Base-by-base conservation (phyloP, 2,113 vertebrate species). In the Mystacornis crossleyi region DNA sequence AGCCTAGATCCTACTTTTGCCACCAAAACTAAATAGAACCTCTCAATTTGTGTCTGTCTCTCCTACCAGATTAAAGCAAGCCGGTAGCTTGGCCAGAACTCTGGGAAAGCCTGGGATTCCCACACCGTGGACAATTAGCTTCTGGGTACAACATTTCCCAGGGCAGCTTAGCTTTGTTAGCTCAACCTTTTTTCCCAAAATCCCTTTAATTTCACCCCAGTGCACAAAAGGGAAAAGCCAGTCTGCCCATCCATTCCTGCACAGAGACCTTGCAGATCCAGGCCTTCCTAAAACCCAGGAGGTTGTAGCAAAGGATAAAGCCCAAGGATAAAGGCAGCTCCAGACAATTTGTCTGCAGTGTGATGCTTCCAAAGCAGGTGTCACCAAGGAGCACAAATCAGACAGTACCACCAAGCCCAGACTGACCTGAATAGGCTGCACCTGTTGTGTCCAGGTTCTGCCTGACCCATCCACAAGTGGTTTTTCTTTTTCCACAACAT, bases 61-160 rank as follows among this genome's bases (percentile, higher is more conserved):
- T 40, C 43, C 50, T 70, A 67, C 34, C 81, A 92, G 85, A 70
- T 0, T 0, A 23, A 48, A 69, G 29, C 13, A 47, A 81, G 61
- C 55, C 55, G 60, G 51, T 48, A 91, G 51, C 19, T 51, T 74
- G 81, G 73, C 72, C 54, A 57, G 25, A 38, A 51, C 40, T 77
- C 60, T 90, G 79, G 88, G 85, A 93, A 93, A 93, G 61, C 48
- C 65, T 42, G 51, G 23, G n/a, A 93, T 86, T 96, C 75, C 80
- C 88, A 72, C 60, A 65, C 45, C 50, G 66, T 2, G 4, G 79
- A 87, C 74, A 86, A 88, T 62, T 84, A 90, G 26, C 36, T 88
- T 55, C 71, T 90, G 73, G 6, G 3, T 8, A 15, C 43, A 80
- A 24, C 9, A 4, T 50, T 83, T 86, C 93, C 89, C 89, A 81